These are phyloP conservation scores for Drosophila littoralis DNA, from an alignment of 1,140 invertebrate species.

Conservation along the genomic window DNA sequence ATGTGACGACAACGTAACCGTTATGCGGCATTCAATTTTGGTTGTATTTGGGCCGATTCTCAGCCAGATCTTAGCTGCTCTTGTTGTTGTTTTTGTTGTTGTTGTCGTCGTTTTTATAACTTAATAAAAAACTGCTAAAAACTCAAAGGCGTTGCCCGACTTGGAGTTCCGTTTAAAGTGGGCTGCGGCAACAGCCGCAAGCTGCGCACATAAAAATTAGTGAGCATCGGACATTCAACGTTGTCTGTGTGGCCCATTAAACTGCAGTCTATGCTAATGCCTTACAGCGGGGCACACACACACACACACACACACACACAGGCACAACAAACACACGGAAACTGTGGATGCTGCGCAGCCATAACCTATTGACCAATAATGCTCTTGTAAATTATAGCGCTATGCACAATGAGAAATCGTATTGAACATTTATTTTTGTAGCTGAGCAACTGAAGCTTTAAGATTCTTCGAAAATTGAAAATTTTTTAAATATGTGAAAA, in stretches of 20 bases:
- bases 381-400: constrained; percentile 42
- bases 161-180: constrained; percentile 73
- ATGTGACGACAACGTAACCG: constrained; percentile 49
- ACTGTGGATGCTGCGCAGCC: constrained; percentile 19
- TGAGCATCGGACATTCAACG: constrained; percentile 30
- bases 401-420: constrained; percentile 24
- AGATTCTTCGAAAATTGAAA: not conserved
- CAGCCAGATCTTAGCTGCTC: constrained; percentile 10
- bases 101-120: constrained; percentile 65
- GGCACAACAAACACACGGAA: not conserved
- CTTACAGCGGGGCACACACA: constrained; percentile 20
- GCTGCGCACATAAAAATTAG: constrained; percentile 64
- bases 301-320: constrained; percentile 13
- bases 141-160: constrained; percentile 43
- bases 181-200: constrained; percentile 50
- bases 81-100: constrained; percentile 14
- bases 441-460: not conserved
- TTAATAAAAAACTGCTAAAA: constrained; percentile 62
- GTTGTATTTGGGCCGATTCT: constrained; percentile 31
- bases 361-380: constrained; percentile 56
- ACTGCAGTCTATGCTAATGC: constrained; percentile 59
- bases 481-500: no score
- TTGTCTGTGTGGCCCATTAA: constrained; percentile 52
- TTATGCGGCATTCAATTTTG: constrained; percentile 54
- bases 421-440: not conserved